Percentiles rank a stretch among this genome's conserved stretches.
These are phyloP conservation scores for Danio choprae DNA, from an alignment of 2,797 vertebrate genomes.

Conservation along the genomic window DNA sequence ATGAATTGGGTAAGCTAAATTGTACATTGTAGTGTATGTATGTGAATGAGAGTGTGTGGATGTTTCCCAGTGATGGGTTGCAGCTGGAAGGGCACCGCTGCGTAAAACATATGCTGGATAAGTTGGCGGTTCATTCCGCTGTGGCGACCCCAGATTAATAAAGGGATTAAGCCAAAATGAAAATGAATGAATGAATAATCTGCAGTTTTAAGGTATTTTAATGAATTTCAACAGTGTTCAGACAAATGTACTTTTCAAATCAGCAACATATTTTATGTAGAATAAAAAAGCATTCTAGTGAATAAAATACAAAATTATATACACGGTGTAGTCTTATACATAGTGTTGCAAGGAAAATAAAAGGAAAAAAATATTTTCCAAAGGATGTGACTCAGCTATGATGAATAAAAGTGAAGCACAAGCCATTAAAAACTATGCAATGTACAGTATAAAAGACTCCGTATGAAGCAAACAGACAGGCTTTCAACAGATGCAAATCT, in stretches of 20 bases:
- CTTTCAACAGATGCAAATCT: conserved; percentile 2
- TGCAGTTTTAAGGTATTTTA: not conserved
- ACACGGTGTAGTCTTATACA: not conserved
- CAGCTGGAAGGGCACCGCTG: too few relatives aligned
- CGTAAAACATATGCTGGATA: too few relatives aligned
- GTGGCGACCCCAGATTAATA: too few relatives aligned
- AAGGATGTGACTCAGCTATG: not conserved
- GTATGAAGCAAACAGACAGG: conserved; percentile 10
- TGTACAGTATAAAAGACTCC: not conserved
- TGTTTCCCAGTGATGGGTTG: too few relatives aligned
- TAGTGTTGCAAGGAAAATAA: not conserved
- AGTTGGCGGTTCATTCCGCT: too few relatives aligned
- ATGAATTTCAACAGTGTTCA: not conserved
- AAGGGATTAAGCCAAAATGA: too few relatives aligned
- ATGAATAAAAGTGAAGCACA: conserved; percentile 15
- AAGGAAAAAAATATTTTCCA: not conserved
- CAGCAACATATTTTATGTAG: not conserved
- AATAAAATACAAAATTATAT: not conserved
- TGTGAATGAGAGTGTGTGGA: too few relatives aligned
- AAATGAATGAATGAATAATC: too few relatives aligned
- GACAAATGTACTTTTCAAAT: not conserved
- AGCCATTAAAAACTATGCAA: not conserved
- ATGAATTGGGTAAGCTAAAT: too few relatives aligned
- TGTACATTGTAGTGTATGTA: too few relatives aligned
- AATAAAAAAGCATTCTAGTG: not conserved